phyloP scores from a whole-genome alignment of 2,888 invertebrate genomes.

The Hoplodrina blanda region DNA sequence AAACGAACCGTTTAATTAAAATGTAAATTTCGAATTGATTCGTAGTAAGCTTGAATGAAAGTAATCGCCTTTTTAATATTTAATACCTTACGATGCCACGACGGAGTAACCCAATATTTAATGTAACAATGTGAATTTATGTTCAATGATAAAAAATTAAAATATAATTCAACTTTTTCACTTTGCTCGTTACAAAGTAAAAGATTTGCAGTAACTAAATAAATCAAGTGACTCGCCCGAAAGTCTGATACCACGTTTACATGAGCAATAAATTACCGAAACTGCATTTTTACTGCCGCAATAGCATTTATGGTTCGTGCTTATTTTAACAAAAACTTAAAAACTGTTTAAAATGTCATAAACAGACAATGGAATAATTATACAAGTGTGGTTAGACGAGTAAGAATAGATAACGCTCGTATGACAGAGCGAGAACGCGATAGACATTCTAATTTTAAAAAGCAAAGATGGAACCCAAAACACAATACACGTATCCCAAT shows the following conservation, averaged over 20 bases:
- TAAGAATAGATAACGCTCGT: constrained; percentile 62
- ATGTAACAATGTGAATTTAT: constrained; percentile 50
- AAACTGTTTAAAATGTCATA: constrained; percentile 88
- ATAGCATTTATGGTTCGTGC: constrained; percentile 86
- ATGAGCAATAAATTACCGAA: constrained; percentile 86
- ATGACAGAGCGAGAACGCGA: constrained; percentile 78
- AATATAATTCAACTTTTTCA: constrained; percentile 42
- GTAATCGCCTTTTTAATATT: constrained; percentile 46
- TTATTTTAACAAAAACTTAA: constrained; percentile 87
- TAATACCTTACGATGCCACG: constrained; percentile 30
- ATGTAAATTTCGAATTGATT: constrained; percentile 65
- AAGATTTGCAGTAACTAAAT: constrained; percentile 73
- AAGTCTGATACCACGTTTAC: constrained; percentile 82
- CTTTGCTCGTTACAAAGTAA: constrained; percentile 68
- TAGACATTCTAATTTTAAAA: constrained; percentile 88
- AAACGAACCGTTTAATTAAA: constrained; percentile 62
- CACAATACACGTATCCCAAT: constrained; percentile 87
- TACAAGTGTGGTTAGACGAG: constrained; percentile 82
- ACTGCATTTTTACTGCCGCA: constrained; percentile 87
- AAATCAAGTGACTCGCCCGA: constrained; percentile 80
- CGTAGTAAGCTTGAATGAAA: constrained; percentile 52
- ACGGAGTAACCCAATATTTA: constrained; percentile 49
- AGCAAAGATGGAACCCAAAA: constrained; percentile 90
- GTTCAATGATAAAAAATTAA: constrained; percentile 39
- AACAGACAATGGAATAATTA: constrained; percentile 88